Evolutionary conservation across 1,140 invertebrate species (phyloP), one percentile per base, ranked within the genome.

Genomic region (Tribolium madens): DNA sequence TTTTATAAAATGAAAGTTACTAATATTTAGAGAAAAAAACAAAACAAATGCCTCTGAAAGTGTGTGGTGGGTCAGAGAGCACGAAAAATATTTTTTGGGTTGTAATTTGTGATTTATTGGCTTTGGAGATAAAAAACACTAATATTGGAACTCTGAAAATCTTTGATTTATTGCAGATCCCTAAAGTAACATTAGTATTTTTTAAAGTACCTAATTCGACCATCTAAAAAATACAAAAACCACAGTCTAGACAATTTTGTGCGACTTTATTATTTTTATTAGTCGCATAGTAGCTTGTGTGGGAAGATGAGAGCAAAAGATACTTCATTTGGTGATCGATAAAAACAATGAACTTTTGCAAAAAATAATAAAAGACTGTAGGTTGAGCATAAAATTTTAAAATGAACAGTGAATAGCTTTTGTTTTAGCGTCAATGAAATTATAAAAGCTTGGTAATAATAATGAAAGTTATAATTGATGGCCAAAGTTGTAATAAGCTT

Each of bases 381-480:
- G 17, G 14, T 21, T 9, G 7, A 10, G 21, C 15, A 17, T 21
- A 17, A 57, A 57, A 57, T 18, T 42, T 42, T 42, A 42, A 57
- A 4, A n/a, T 57, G 52, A 57, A 21, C 52, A 57, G 21, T 57
- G 52, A 21, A 57, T 57, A 18, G 52, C 52, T 57, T 57, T 57
- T 57, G 52, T 57, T 18, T 57, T 18, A 57, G 7, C 52, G 52
- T 57, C 52, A 57, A 57, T 57, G 52, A 57, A 57, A 57, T 18
- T 57, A 57, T 21, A 57, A 57, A 57, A 21, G 52, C 52, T 7
- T 10, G 17, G 17, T 17, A 57, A 21, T 57, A 57, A 57, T 21
- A 57, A 57, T 21, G 17, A 57, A 57, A 57, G 52, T 57, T 57
- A 57, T 57, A 57, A 57, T 57, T 57, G 52, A 57, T 57, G 52